Evolutionary conservation across 2,113 vertebrate species (phyloP), one percentile per base, ranked within the genome.

Genomic region (Centropus unirufus): DNA sequence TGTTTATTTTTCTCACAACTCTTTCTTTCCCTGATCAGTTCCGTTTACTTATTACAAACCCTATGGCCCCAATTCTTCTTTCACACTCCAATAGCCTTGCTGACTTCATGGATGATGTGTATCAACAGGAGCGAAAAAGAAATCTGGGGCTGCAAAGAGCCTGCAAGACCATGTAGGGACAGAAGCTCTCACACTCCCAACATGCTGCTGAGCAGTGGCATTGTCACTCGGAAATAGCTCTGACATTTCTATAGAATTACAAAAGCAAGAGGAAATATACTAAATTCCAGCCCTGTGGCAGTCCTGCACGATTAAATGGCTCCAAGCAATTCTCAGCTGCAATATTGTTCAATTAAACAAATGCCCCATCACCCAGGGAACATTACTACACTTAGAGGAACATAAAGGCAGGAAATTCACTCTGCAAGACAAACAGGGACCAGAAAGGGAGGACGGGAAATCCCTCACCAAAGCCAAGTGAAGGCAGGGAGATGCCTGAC

Each of bases 341-440:
- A 22, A 36, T 57, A 49, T 30, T 24, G n/a, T 26, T 55, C 23
- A 59, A 42, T 87, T 63, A 92, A 83, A 64, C 29, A 63, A 49
- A 70, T 40, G 40, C 61, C 89, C 83, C 64, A 63, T 89, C 88
- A 93, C 89, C 32, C n/a, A 24, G 14, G 52, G 59, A 86, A 75
- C 74, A 73, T 64, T 14, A 61, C 63, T 14, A 64, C 66, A 55
- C 34, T 16, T 27, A 21, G 40, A 47, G 78, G 69, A 77, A 89
- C 68, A 40, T 16, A 57, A 11, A 61, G 44, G 42, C 59, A 63
- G 89, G 93, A 96, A 83, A 70, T 64, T 44, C 68, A 21, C 18
- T n/a, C 55, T 42, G 16, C 23, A n/a, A 26, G 27, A 66, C 84
- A 83, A 86, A 70, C 69, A 61, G 2, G 27, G 36, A 67, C 47